These are phyloP conservation scores for Motacilla alba DNA, from an alignment of 2,113 vertebrate genomes.

Conservation along the genomic window DNA sequence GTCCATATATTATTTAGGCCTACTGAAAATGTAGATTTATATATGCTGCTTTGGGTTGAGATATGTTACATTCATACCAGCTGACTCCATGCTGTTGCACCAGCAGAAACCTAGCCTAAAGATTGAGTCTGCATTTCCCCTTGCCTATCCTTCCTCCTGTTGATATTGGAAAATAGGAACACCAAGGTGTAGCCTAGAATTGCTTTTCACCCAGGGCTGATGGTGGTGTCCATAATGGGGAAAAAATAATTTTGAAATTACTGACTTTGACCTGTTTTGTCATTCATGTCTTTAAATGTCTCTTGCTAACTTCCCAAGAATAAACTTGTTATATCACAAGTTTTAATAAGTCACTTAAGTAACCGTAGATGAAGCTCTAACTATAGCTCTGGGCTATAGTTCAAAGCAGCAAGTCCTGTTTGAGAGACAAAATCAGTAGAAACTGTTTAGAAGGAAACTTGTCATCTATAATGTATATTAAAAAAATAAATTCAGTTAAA, in stretches of 20 bases:
- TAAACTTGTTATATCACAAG: neutral
- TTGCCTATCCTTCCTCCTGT: neutral
- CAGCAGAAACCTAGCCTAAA: neutral
- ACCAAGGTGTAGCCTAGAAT: neutral
- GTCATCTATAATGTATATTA: neutral
- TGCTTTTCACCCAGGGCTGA: neutral
- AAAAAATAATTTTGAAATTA: neutral
- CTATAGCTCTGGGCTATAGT: neutral
- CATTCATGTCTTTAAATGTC: neutral
- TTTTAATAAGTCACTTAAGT: neutral
- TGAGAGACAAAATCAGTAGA: neutral
- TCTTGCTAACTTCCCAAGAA: neutral
- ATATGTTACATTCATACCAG: neutral
- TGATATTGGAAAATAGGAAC: neutral
- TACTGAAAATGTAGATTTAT: neutral
- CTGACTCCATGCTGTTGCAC: neutral
- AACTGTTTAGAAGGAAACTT: neutral
- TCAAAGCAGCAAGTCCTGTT: neutral
- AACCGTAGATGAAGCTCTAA: neutral
- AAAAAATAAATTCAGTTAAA: neutral
- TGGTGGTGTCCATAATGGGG: rapidly evolving
- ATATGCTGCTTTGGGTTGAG: neutral
- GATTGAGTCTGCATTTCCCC: neutral
- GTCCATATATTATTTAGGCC: neutral
- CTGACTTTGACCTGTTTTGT: neutral